Conservation (phyloP, 2,113 vertebrate species). For the Stomatorhinus ivindoensis region DNA sequence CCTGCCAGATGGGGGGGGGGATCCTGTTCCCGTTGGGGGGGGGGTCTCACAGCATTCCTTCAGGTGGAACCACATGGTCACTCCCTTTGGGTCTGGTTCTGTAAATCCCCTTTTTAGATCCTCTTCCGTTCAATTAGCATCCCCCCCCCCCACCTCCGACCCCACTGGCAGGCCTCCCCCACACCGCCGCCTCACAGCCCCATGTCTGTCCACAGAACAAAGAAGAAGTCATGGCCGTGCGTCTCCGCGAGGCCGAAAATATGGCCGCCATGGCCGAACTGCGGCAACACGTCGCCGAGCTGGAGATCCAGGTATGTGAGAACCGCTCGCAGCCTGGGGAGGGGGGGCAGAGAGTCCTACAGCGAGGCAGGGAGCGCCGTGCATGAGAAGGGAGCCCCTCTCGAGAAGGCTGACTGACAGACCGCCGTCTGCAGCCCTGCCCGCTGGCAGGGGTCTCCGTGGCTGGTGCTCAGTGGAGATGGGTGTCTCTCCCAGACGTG, state of each 20-base stretch:
- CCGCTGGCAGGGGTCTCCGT: background rate
- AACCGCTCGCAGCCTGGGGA: background rate
- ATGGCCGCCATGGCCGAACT: conserved; percentile 94
- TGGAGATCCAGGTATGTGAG: conserved; percentile 87
- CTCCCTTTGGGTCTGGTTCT: background rate
- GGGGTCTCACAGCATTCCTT: background rate
- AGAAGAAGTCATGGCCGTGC: conserved; percentile 94
- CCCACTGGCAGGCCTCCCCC: background rate
- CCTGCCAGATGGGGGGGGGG: background rate
- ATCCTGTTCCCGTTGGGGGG: too few relatives aligned
- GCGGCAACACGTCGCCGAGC: conserved; percentile 89
- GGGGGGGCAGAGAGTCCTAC: background rate
- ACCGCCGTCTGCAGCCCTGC: background rate
- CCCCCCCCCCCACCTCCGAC: background rate
- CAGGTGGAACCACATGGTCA: too few relatives aligned
- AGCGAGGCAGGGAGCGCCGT: background rate
- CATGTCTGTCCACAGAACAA: conserved; percentile 69
- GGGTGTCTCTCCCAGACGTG: background rate
- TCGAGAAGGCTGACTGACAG: background rate
- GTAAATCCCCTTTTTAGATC: background rate
- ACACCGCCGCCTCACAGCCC: background rate
- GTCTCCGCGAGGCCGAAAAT: conserved; percentile 89
- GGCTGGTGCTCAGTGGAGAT: background rate
- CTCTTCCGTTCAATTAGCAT: background rate
- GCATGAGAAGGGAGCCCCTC: background rate